Evolutionary conservation across 2,797 vertebrate genomes (phyloP), one percentile per base, ranked within the genome.

Genomic region (Epinephelus coioides): DNA sequence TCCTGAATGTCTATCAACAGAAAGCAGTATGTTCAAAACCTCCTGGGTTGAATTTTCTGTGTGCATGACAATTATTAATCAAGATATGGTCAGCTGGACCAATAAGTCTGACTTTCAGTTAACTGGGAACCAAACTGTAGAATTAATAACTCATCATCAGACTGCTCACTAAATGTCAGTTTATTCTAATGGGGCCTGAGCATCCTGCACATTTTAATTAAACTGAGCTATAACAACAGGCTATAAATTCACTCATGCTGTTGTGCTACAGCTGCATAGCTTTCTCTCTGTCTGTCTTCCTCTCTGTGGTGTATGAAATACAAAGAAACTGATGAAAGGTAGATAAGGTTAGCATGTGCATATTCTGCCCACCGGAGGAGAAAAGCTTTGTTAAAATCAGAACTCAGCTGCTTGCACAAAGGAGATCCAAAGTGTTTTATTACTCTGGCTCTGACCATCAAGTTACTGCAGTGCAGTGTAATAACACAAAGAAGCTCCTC

Each of bases 201-300:
- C 86, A 89, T 91, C 91, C 71, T 25, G 77, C 91, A 87, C 89
- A 91, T 92, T 96, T 95, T 96, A 96, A 96, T 96, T 95, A 95
- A 95, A 93, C 73, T 83, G 83, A 90, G 86, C 93, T 74, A 85
- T 85, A 90, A 94, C 86, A 93, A 90, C 76, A 88, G 93, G 89
- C 86, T 62, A 86, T 88, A 94, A 95, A 94, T 93, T 70, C 86
- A 69, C 73, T 78, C 76, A 43, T 78, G 78, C 76, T 51, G 69
- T 79, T 60, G 62, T 62, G 51, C 71, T 65, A 44, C 6, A 18
- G 75, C 80, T 79, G 71, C 76, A 60, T 3, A 17, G 69, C 69
- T 81, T 3, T 50, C 47, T 65, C 11, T 12, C 21, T 51, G 34
- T 56, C 57, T 46, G 34, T 54, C 15, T 34, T 11, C 17, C 60